A percentile compares a stretch with the other conserved stretches of the same genome.
Evolutionary conservation across 1,140 invertebrate species (phyloP).

Genomic region (Caenorhabditis tropicalis): DNA sequence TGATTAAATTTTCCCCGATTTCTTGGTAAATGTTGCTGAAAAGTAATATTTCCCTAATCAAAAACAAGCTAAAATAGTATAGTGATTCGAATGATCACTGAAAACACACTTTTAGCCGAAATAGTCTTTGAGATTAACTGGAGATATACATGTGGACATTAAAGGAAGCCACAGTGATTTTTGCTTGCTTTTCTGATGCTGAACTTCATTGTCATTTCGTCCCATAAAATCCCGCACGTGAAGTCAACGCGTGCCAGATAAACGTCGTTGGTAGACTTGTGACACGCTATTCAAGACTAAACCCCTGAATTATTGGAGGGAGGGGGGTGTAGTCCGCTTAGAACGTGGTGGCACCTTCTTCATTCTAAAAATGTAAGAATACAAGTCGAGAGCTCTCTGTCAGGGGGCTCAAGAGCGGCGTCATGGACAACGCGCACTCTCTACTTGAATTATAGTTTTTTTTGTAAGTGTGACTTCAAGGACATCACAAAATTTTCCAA

Average conservation of each 20-base stretch:
- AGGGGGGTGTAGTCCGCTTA: too few relatives aligned
- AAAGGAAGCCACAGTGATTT: neutral
- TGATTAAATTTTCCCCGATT: neutral
- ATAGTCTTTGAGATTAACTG: neutral
- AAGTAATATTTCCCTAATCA: neutral
- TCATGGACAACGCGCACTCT: neutral
- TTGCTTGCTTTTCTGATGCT: neutral
- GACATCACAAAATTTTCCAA: neutral
- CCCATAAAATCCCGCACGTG: neutral
- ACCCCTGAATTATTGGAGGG: neutral
- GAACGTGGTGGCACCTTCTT: neutral
- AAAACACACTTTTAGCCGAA: too few relatives aligned
- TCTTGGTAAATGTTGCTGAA: neutral
- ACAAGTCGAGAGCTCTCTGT: neutral
- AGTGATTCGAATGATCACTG: too few relatives aligned
- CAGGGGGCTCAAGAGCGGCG: neutral
- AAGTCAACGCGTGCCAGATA: neutral
- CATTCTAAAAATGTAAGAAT: neutral
- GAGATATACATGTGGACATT: neutral
- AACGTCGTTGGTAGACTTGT: neutral
- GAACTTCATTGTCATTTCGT: neutral
- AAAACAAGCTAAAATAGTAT: too few relatives aligned
- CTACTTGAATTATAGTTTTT: conserved; percentile 4
- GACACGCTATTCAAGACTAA: neutral
- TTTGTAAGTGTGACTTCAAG: conserved; percentile 1